Percentiles rank a stretch among this genome's conserved stretches.
Conservation (phyloP, 2,888 invertebrate genomes). For the Dryomyza anilis region DNA sequence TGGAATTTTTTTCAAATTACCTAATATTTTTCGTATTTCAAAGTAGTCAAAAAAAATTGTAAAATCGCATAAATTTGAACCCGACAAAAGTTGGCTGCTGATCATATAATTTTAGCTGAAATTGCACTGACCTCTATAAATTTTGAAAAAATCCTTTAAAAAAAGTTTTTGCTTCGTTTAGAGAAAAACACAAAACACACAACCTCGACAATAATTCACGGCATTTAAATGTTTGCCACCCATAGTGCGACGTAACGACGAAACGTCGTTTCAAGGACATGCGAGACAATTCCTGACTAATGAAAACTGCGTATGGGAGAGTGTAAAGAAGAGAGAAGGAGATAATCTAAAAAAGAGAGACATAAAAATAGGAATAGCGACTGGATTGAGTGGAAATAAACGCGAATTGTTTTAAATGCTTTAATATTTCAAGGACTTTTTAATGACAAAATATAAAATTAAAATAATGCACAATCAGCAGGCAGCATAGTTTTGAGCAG, state of each 20-base stretch:
- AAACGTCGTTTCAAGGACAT: slow-evolving; percentile 19
- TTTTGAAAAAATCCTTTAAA: no score
- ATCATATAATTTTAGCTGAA: no score
- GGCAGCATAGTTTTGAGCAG: background rate
- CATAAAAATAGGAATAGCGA: background rate
- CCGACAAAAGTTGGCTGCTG: no score
- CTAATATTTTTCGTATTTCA: no score
- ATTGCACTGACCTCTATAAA: no score
- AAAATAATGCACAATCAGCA: background rate
- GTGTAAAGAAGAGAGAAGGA: background rate
- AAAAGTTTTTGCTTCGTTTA: no score
- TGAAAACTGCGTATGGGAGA: background rate
- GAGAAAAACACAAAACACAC: background rate
- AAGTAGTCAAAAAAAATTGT: no score
- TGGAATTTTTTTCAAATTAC: no score
- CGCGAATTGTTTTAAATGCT: no score
- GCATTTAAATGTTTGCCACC: background rate
- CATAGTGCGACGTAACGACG: background rate
- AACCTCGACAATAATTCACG: no score
- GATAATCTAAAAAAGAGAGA: background rate
- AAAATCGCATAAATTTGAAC: no score
- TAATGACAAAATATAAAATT: slow-evolving; percentile 27
- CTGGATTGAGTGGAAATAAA: no score
- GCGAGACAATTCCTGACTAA: background rate
- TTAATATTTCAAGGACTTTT: slow-evolving; percentile 30